Base-by-base conservation (phyloP, 2,888 invertebrate species). In the Merodon equestris region DNA sequence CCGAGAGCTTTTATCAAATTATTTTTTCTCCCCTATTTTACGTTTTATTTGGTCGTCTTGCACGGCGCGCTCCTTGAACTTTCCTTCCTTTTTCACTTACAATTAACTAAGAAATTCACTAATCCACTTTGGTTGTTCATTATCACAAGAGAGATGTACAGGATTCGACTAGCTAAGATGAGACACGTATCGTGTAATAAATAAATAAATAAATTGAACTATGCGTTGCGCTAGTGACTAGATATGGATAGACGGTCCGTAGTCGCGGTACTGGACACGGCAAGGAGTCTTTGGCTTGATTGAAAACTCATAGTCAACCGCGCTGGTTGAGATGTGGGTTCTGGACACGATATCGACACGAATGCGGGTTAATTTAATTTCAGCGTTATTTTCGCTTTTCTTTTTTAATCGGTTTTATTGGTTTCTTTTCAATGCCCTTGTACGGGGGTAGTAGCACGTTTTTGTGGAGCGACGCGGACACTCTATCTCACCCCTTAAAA, bases 281-380 rank as follows among this genome's bases (percentile, higher is more conserved):
- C 50, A 36, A 50, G n/a, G 45, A 58, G 38, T 48, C 15, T 67
- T 64, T 67, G 36, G 18, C 14, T 38, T 17, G 18, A 38, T 53
- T 9, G 61, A 63, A 63, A 47, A 77, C 36, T 77, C 77, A 77
- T 77, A 27, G 53, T 58, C 77, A 67, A 63, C 53, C 50, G 53
- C 51, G 38, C 42, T 14, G 56, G n/a, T n/a, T n/a, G n/a, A n/a
- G n/a, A n/a, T n/a, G n/a, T n/a, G n/a, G n/a, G n/a, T n/a, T 50
- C 54, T 47, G 17, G 2, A 14, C 47, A 44, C 38, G 47, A 27
- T 38, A 71, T 54, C 0, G 53, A 48, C 57, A 40, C 56, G 17
- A 64, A 18, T 27, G 18, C 9, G 12, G 34, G 42, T 56, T 71
- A 70, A 75, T 64, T 71, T 38, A 71, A 66, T 71, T 75, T 71